phyloP scores from a whole-genome alignment of 2,797 vertebrate genomes.

The Arnoldichthys spilopterus region DNA sequence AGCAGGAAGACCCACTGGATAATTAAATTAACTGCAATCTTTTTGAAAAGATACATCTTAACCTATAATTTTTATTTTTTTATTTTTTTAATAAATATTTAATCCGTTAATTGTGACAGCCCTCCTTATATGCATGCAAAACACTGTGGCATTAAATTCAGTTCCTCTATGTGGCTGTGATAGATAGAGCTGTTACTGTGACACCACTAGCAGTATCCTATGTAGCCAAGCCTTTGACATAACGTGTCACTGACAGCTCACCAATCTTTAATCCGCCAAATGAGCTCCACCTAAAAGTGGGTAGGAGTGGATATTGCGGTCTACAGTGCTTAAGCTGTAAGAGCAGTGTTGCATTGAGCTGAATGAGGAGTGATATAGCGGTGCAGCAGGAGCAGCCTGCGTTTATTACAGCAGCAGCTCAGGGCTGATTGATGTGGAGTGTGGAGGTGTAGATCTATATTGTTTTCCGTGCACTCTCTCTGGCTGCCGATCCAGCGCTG shows the following conservation, averaged over 20 bases:
- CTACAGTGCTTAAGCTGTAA: not conserved
- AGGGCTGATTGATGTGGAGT: conserved; percentile 55
- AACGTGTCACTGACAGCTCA: not conserved
- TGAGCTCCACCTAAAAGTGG: conserved; percentile 15
- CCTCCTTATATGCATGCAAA: conserved; percentile 3
- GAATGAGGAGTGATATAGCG: conserved; percentile 36
- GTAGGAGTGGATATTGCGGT: conserved; percentile 23
- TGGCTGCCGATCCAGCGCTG: conserved; percentile 44
- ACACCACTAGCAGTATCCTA: not conserved
- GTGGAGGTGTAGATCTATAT: conserved; percentile 56
- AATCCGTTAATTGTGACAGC: too few relatives aligned
- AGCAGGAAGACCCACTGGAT: too few relatives aligned
- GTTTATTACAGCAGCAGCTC: conserved; percentile 52
- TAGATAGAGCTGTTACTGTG: not conserved
- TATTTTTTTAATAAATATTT: too few relatives aligned
- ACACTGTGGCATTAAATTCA: not conserved
- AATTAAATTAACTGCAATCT: too few relatives aligned
- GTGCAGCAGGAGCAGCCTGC: not conserved
- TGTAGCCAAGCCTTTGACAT: conserved; percentile 9
- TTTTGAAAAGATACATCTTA: too few relatives aligned
- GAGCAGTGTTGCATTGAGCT: conserved; percentile 24
- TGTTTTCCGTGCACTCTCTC: conserved; percentile 50
- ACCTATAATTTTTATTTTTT: too few relatives aligned
- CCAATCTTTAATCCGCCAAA: conserved; percentile 11
- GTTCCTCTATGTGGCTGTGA: conserved; percentile 10